Base-by-base conservation (phyloP, 2,113 vertebrate genomes). In the Dicentrarchus labrax region DNA sequence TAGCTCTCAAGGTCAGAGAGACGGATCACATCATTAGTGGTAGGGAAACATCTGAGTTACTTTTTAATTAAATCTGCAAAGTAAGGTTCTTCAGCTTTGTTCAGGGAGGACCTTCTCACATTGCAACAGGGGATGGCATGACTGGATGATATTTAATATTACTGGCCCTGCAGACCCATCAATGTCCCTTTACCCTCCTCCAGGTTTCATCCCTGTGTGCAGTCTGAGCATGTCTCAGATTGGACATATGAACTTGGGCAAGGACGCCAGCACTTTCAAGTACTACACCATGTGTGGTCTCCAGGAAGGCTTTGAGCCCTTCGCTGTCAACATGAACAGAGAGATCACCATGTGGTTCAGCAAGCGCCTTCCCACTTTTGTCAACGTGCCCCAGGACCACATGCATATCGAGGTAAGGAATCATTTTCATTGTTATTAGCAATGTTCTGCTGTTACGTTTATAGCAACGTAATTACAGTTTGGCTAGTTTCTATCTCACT, bases 301-400 rank as follows among this genome's bases (percentile, higher is more conserved):
- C 59, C 98, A 99, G 85, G 98, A 99, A 89, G 98, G 98, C 83
- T 99, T 99, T 80, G 97, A 99, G 85, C 98, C 98, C 74, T 99
- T 98, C 47, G 97, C 97, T 36, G 98, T 99, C 83, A 99, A 99
- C 94, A 99, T 98, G 98, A 99, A 99, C 86, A 93, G 98, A 86
- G 97, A 99, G 5, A 96, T 99, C 80, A 97, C 98, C 43, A 97
- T 99, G 98, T 99, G 98, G 98, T 99, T 99, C 92, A 99, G 98
- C 95, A 99, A 99, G 92, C 98, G 97, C 72, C 95, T 99, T 82
- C 98, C 98, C n/a, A 99, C 98, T 0, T 99, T 99, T 91, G 95
- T 98, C 93, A 98, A 96, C 4, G 96, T 98, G 73, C 98, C 97
- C 45, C 91, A 95, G 89, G 93, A 94, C 72, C 97, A 99, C 93